Evolutionary conservation across 2,113 vertebrate genomes (phyloP), one percentile per base, ranked within the genome.

Genomic region (Dipodomys merriami): DNA sequence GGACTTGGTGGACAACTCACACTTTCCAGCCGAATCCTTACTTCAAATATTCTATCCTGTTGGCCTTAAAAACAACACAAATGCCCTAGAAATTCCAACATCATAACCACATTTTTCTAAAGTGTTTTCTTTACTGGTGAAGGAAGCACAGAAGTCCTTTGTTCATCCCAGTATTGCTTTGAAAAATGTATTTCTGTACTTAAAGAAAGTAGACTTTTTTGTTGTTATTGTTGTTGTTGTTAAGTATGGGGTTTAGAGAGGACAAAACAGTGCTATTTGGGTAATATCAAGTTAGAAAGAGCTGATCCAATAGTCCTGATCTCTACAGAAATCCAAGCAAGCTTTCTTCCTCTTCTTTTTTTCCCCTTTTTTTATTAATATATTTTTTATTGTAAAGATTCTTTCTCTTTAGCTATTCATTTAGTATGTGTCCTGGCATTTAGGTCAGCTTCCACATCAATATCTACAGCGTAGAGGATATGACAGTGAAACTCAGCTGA

Each of bases 11-110:
- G 16, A 6, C 29, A 72, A 60, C 44, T 68, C 71, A 67, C 53
- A 83, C 88, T 95, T 95, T 96, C 85, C 73, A 90, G 78, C 35
- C 30, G 23, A 77, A 53, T 72, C 62, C 72, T 92, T n/a, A 86
- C 85, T 90, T 85, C 64, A 86, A 22, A 53, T 83, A 72, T 76
- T 76, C 92, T 62, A 83, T 79, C n/a, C 39, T 49, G 4, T 49
- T 94, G 18, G 86, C 57, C 68, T 84, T 81, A 65, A 64, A 74
- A 90, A 88, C 83, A 94, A 87, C 65, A 29, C 65, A 88, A 16
- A n/a, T 80, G 91, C n/a, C 82, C 71, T 91, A 77, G 81, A 73
- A 93, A 69, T 67, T 67, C 12, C 12, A 68, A 64, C n/a, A 3
- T 86, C n/a, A 33, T 74, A 65, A 33, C 27, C 2, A 1, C 78